Conservation (phyloP, 2,888 invertebrate species). For the Pristionchus maxplancki region DNA sequence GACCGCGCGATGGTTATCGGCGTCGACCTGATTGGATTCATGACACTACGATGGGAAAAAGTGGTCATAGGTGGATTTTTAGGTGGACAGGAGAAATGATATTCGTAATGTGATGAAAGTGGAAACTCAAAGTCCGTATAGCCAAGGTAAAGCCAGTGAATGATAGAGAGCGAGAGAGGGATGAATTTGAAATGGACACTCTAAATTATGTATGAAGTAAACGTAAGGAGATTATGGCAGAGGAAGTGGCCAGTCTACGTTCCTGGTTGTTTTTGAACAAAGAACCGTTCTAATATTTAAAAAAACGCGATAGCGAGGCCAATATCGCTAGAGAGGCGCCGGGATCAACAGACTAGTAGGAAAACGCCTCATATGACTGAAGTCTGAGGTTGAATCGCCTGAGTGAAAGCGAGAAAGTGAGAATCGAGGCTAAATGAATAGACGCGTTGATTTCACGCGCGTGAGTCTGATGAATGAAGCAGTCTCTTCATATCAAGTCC, state of each 20-base stretch:
- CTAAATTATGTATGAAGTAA: too few species aligned
- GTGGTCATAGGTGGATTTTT: too few species aligned
- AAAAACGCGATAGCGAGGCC: neutral
- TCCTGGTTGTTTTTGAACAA: too few species aligned
- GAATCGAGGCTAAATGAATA: conserved; percentile 19
- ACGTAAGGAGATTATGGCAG: too few species aligned
- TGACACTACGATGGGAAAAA: neutral
- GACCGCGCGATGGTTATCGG: conserved; percentile 25
- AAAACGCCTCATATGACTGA: neutral
- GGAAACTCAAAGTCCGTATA: too few species aligned
- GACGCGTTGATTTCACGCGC: conserved; percentile 24
- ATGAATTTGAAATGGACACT: too few species aligned
- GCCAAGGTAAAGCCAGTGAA: too few species aligned
- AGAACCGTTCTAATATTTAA: too few species aligned
- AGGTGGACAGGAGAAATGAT: too few species aligned
- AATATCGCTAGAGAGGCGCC: neutral
- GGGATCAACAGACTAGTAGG: neutral
- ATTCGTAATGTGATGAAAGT: too few species aligned
- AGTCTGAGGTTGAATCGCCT: neutral
- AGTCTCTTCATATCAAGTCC: neutral
- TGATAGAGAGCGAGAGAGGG: too few species aligned
- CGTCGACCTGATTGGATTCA: conserved; percentile 13
- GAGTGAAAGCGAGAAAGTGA: neutral
- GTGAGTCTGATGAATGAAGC: neutral
- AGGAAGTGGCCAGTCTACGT: too few species aligned